A percentile compares a stretch with the other conserved stretches of the same genome.
Conservation (phyloP, 2,888 invertebrate genomes). For the Stegophylla sp. region DNA sequence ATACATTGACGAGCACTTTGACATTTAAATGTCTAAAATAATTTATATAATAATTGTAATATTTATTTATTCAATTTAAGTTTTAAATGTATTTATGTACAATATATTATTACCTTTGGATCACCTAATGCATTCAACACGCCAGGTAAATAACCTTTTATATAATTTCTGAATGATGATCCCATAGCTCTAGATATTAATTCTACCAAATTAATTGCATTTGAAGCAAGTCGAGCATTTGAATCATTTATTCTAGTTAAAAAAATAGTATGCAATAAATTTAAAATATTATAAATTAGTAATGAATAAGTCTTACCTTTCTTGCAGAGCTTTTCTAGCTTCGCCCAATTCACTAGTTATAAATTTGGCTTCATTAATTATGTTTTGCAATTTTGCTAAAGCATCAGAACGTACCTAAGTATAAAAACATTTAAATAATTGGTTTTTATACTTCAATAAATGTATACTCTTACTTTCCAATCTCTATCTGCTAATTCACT, state of each 20-base stretch:
- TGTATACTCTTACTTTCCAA: slow-evolving; percentile 77
- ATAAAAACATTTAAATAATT: slow-evolving; percentile 1
- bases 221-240: slow-evolving; percentile 89
- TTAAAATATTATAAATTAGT: not conserved
- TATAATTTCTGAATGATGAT: slow-evolving; percentile 75
- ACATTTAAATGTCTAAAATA: slow-evolving; percentile 63
- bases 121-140: slow-evolving; percentile 75
- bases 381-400: slow-evolving; percentile 74
- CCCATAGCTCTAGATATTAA: slow-evolving; percentile 84
- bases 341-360: slow-evolving; percentile 86
- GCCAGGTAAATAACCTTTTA: slow-evolving; percentile 82
- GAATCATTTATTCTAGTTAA: slow-evolving; percentile 81
- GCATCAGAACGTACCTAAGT: slow-evolving; percentile 75
- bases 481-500: slow-evolving; percentile 86
- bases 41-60: not conserved
- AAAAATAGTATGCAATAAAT: not conserved
- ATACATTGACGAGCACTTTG: slow-evolving; percentile 70
- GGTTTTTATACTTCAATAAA: not conserved
- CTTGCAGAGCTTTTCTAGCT: slow-evolving; percentile 75
- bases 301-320: slow-evolving; percentile 29
- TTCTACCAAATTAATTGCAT: slow-evolving; percentile 83
- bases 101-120: slow-evolving; percentile 71
- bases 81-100: not conserved
- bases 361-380: slow-evolving; percentile 78
- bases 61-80: slow-evolving; percentile 64